A percentile compares a stretch with the other conserved stretches of the same genome.
phyloP scores from a whole-genome alignment of 2,888 invertebrate species.

The Lycocerus yunnanus region DNA sequence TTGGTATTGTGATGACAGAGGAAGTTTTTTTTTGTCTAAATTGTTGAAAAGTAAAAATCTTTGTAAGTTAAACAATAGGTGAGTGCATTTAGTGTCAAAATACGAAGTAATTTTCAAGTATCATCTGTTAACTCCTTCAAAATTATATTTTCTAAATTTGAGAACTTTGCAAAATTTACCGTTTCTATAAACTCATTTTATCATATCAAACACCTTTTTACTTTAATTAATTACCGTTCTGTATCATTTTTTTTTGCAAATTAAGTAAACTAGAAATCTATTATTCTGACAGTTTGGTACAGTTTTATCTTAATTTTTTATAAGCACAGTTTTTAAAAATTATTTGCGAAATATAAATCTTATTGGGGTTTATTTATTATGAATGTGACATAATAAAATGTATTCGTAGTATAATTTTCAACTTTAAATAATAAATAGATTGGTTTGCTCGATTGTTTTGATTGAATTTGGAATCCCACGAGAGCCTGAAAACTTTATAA shows the following conservation, averaged over 20 bases:
- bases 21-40: neutral
- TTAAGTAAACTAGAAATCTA: neutral
- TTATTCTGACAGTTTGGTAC: neutral
- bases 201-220: neutral
- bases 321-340: neutral
- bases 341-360: neutral
- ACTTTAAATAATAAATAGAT: neutral
- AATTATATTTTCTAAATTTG: neutral
- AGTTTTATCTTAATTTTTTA: neutral
- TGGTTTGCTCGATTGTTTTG: neutral
- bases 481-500: neutral
- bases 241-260: neutral
- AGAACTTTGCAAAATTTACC: neutral
- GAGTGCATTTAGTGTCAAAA: neutral
- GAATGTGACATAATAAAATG: neutral
- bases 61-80: neutral
- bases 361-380: neutral
- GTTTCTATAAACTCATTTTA: neutral
- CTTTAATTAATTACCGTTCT: neutral
- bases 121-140: neutral
- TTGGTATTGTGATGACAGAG: neutral
- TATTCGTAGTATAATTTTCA: neutral
- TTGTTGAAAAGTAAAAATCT: neutral
- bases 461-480: neutral
- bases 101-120: neutral